Evolutionary conservation across 2,797 vertebrate species (phyloP).

Genomic region (Australoheros facetus): DNA sequence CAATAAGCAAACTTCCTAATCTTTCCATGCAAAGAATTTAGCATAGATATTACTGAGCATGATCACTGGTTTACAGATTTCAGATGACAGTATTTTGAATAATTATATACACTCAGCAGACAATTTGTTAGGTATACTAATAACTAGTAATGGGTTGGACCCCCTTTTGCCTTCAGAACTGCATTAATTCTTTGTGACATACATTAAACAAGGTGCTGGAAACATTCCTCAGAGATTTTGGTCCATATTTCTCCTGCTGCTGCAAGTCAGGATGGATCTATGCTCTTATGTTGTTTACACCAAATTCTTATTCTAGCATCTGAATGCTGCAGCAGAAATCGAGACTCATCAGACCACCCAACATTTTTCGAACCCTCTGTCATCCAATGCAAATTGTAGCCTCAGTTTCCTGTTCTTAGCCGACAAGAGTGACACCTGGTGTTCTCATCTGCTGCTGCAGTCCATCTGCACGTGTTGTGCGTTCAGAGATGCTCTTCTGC

Average conservation of each 20-base stretch:
- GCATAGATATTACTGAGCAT: not conserved
- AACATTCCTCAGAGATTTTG: not conserved
- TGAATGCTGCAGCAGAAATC: not conserved
- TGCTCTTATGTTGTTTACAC: too few relatives aligned
- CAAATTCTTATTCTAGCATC: not conserved
- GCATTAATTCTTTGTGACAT: not conserved
- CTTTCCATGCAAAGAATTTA: not conserved
- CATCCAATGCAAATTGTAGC: too few relatives aligned
- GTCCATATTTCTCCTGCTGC: not conserved
- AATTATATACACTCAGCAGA: not conserved
- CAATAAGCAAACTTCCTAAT: not conserved
- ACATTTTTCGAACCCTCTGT: not conserved
- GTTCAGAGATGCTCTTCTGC: too few relatives aligned
- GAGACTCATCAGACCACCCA: not conserved
- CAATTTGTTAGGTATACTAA: not conserved
- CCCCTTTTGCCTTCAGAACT: not conserved
- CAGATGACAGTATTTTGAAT: not conserved
- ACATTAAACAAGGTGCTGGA: not conserved
- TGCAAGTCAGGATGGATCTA: not conserved
- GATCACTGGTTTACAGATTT: not conserved
- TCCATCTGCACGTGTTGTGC: too few relatives aligned
- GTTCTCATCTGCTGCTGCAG: too few relatives aligned
- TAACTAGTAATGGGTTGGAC: not conserved
- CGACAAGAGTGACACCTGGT: too few relatives aligned
- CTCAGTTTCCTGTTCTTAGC: too few relatives aligned